Evolutionary conservation across 2,113 vertebrate genomes (phyloP).

Genomic region (Cololabis saira): DNA sequence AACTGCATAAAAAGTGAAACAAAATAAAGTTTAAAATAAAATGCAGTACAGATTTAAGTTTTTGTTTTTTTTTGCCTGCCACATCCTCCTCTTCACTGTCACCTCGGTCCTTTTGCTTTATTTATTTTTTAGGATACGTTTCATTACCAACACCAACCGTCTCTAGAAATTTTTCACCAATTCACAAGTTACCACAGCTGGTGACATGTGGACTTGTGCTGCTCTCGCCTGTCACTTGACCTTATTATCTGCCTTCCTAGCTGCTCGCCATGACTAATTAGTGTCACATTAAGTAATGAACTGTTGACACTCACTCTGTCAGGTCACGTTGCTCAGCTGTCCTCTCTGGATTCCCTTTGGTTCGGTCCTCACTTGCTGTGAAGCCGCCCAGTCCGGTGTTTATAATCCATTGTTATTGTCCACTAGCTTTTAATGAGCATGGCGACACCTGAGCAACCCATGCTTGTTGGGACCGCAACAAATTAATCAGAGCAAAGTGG

Average conservation of each 20-base stretch:
- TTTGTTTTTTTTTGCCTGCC: not conserved
- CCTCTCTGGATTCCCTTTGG: not conserved
- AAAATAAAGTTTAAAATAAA: too few species aligned
- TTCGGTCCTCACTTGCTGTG: slow-evolving; percentile 2
- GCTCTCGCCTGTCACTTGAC: slow-evolving; percentile 16
- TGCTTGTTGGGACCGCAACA: not conserved
- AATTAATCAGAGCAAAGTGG: not conserved
- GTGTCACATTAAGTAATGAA: slow-evolving; percentile 17
- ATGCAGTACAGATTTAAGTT: not conserved
- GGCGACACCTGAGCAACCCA: not conserved
- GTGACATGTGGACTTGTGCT: not conserved
- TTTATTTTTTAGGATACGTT: not conserved
- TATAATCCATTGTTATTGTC: slow-evolving; percentile 6
- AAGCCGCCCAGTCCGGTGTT: not conserved
- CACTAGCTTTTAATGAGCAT: not conserved
- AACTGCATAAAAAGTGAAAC: too few species aligned
- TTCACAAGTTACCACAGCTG: slow-evolving; percentile 12
- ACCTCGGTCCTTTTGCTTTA: not conserved
- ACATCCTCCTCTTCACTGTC: not conserved
- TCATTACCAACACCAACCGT: not conserved
- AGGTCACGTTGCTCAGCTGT: not conserved
- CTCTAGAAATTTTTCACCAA: slow-evolving; percentile 2
- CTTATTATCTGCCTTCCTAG: slow-evolving; percentile 4
- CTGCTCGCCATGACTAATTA: slow-evolving; percentile 20
- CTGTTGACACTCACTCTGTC: slow-evolving; percentile 18